Base-by-base conservation (phyloP, 2,113 vertebrate species). In the Pituophis catenifer region DNA sequence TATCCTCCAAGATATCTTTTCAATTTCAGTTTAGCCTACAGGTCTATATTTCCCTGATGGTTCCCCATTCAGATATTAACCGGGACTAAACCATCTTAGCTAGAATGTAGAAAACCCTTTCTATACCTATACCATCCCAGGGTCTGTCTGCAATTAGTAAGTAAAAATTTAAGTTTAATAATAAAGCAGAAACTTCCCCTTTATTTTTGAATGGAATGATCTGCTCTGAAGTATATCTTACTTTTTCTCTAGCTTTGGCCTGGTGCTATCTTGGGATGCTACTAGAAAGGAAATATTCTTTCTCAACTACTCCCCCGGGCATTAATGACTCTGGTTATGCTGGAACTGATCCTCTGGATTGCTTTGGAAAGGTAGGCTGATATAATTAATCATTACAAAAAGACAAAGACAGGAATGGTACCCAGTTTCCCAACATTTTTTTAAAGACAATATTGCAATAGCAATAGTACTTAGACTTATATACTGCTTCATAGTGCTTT, bases 181-280 rank as follows among this genome's bases (percentile, higher is more conserved):
- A 81, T 81, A 44, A 81, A 17, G 15, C 70, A 48, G 12, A 24
- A 48, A 90, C 48, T 65, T 62, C 7, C 17, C 33, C 17, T 81
- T 81, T 81, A 21, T 10, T 81, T 81, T 21, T 81, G 33, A 44
- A 9, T 44, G 52, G 15, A 29, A 87, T 93, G 33, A 7, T 50
- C n/a, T 88, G 13, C 65, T 88, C 48, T 91, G 48, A 24, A 62
- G 38, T 91, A 44, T 90, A 50, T 38, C 26, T 86, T 23, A 21
- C 5, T 48, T 29, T 81, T 19, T 13, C 70, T 94, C 52, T 91
- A 98, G 98, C 98, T 91, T 96, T 98, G 29, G 95, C 98, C 95
- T 99, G 98, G 98, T 98, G 98, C 96, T 99, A 98, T 23, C 94
- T 98, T 12, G 98, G 98, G 65, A 96, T 99, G 97, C 97, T 99